These are phyloP conservation scores for Leptinotarsa peninsularis DNA, from an alignment of 2,888 invertebrate species.

Conservation along the genomic window DNA sequence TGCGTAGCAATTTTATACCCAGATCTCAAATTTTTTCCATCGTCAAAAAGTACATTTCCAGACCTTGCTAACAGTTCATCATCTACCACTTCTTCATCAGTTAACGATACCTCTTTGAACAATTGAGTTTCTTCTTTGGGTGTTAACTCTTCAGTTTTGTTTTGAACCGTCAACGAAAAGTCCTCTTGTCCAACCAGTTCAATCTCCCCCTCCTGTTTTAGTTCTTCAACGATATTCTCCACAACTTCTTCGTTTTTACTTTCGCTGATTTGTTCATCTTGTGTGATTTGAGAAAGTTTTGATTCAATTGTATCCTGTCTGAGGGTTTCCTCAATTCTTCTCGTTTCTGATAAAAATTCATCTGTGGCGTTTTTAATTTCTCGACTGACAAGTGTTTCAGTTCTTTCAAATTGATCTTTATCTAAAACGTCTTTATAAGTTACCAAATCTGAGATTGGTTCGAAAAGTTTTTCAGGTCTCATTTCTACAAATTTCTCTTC, in stretches of 20 bases:
- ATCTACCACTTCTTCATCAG: conserved; percentile 20
- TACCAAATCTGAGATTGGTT: too few species aligned
- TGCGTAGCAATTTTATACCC: neutral
- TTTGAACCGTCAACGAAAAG: conserved; percentile 15
- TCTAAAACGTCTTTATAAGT: neutral
- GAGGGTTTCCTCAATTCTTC: conserved; percentile 17
- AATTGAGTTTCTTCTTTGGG: conserved; percentile 19
- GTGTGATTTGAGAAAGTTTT: neutral
- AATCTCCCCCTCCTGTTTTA: too few species aligned
- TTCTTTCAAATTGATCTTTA: neutral
- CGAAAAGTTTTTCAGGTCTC: conserved; percentile 30
- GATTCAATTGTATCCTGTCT: conserved; percentile 18
- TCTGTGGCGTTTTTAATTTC: conserved; percentile 28
- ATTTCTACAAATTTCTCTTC: conserved; percentile 37
- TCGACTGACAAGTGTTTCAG: conserved; percentile 28
- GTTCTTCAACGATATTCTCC: too few species aligned
- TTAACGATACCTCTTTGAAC: neutral
- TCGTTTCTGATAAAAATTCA: conserved; percentile 21
- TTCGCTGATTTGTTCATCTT: neutral
- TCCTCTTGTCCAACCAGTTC: too few species aligned
- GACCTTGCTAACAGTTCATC: neutral
- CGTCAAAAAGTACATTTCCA: too few species aligned
- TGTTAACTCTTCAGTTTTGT: conserved; percentile 24
- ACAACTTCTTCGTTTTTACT: neutral
- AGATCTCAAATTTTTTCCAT: neutral